Conservation (phyloP, 2,113 vertebrate species). For the Pseudopipra pipra region DNA sequence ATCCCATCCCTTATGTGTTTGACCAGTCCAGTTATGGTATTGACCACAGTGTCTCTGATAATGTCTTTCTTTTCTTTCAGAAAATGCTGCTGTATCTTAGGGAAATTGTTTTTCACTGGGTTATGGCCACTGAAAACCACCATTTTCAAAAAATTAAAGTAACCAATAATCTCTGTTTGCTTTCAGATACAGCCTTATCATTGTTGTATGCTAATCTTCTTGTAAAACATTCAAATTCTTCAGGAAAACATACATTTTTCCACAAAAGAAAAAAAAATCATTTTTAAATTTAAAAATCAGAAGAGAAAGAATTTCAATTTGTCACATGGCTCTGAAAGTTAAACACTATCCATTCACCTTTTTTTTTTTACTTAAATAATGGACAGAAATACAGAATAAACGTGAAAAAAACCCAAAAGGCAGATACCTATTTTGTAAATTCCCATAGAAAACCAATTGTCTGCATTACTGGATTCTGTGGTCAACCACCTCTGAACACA, state of each 20-base stretch:
- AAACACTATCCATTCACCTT: neutral
- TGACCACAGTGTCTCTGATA: neutral
- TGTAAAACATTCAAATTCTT: neutral
- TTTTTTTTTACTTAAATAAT: neutral
- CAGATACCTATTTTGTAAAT: accelerated
- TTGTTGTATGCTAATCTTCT: accelerated
- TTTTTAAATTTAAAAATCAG: neutral
- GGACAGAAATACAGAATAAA: neutral
- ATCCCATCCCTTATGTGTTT: neutral
- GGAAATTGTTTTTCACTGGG: neutral
- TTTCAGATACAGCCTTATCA: neutral
- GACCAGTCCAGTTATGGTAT: accelerated
- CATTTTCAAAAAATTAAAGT: neutral
- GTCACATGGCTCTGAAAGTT: neutral
- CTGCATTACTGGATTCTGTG: neutral
- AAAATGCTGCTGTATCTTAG: neutral
- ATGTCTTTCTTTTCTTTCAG: neutral
- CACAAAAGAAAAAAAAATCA: accelerated
- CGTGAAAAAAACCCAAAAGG: neutral
- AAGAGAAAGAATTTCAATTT: neutral
- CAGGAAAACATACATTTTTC: neutral
- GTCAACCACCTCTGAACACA: neutral
- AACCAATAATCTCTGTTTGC: neutral
- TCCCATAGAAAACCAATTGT: neutral
- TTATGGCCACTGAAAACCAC: neutral